These are phyloP conservation scores for Dryocosmus kuriphilus DNA, from an alignment of 2,888 invertebrate genomes.

Conservation along the genomic window DNA sequence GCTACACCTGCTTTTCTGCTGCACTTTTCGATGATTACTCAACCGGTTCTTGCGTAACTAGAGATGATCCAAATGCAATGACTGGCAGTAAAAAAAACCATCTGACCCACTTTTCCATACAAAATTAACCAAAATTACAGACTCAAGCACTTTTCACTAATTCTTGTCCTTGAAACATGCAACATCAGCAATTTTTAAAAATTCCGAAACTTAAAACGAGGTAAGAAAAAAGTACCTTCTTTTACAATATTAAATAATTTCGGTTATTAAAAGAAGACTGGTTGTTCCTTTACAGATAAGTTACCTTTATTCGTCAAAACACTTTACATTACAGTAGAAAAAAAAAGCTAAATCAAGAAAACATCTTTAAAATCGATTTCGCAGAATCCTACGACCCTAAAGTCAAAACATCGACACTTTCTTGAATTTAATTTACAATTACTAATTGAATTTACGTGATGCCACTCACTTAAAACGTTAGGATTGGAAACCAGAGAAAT, in stretches of 20 bases:
- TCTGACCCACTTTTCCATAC: neutral
- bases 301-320: constrained; percentile 37
- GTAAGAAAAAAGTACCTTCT: neutral
- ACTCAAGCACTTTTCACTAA: neutral
- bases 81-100: neutral
- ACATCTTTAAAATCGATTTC: constrained; percentile 13
- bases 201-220: neutral
- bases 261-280: neutral
- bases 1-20: constrained; percentile 12
- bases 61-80: constrained; percentile 23
- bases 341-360: constrained; percentile 6
- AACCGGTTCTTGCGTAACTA: neutral
- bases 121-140: neutral
- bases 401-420: constrained; percentile 1
- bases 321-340: constrained; percentile 19
- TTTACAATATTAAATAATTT: neutral
- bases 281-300: constrained; percentile 32
- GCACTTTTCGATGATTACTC: constrained; percentile 37
- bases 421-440: constrained; percentile 13
- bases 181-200: too few species aligned
- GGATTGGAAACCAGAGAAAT: constrained; percentile 8
- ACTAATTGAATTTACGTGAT: constrained; percentile 13
- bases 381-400: constrained; percentile 8
- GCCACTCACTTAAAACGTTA: constrained; percentile 29
- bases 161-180: too few species aligned